Conservation (phyloP, 2,888 invertebrate species). For the Caenorhabditis sp. region DNA sequence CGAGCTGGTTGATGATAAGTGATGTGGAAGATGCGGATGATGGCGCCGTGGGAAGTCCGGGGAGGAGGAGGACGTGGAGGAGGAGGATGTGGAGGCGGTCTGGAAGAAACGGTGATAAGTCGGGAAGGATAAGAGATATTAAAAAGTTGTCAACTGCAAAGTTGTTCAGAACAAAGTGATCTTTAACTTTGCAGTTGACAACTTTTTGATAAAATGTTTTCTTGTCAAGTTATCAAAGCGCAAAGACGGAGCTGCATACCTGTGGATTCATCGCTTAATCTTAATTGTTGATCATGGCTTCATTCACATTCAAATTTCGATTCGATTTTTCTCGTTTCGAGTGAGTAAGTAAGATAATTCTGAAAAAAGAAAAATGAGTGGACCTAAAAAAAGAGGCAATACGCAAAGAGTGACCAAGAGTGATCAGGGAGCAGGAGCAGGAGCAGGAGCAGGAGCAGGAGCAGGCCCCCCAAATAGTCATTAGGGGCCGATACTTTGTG, state of each 20-base stretch:
- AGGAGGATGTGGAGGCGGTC: slow-evolving; percentile 38
- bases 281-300: background rate
- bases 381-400: background rate
- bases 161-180: no score
- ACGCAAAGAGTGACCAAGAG: no score
- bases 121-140: background rate
- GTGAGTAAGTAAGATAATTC: background rate
- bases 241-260: background rate
- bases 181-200: no score
- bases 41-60: slow-evolving; percentile 16
- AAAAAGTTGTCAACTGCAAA: no score
- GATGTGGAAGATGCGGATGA: slow-evolving; percentile 26
- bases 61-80: slow-evolving; percentile 17
- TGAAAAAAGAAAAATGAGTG: background rate
- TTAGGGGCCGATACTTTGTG: background rate
- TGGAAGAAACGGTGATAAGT: slow-evolving; percentile 6
- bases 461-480: background rate
- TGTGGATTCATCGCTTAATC: slow-evolving; percentile 13
- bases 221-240: no score
- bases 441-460: background rate
- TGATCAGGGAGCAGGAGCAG: no score
- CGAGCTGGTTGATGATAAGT: background rate
- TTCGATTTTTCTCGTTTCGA: no score
- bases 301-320: background rate
- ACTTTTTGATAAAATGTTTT: no score